Evolutionary conservation across 2,888 invertebrate species (phyloP).

Genomic region (Thelaira solivaga): DNA sequence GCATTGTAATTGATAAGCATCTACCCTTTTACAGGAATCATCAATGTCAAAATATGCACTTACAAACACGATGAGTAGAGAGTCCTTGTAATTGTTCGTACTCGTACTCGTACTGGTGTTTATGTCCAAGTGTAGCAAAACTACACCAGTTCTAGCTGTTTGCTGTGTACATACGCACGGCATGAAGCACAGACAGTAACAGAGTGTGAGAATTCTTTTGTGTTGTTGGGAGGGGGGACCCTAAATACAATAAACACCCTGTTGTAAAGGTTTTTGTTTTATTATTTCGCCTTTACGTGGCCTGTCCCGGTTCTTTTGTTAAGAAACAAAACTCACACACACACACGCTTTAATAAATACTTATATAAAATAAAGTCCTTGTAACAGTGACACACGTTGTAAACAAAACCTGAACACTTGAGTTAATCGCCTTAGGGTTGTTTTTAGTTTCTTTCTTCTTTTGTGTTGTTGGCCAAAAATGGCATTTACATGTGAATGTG

Average conservation of each 20-base stretch:
- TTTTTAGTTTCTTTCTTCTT: slow-evolving; percentile 63
- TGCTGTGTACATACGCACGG: background rate
- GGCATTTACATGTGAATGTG: background rate
- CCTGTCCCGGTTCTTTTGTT: slow-evolving; percentile 16
- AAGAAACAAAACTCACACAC: background rate
- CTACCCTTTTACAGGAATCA: slow-evolving; percentile 65
- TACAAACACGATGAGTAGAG: background rate
- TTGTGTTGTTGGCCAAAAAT: slow-evolving; percentile 8
- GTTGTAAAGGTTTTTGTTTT: slow-evolving; percentile 29
- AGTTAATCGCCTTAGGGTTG: slow-evolving; percentile 75
- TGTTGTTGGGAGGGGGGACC: slow-evolving; percentile 31
- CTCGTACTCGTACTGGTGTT: too few species aligned
- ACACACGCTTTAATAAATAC: background rate
- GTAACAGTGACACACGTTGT: slow-evolving; percentile 63
- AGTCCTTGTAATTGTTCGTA: slow-evolving; percentile 40
- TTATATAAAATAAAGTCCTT: slow-evolving; percentile 60
- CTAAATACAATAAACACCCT: slow-evolving; percentile 52
- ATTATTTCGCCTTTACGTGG: background rate
- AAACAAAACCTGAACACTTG: slow-evolving; percentile 69
- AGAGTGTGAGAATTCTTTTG: slow-evolving; percentile 4
- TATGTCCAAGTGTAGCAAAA: slow-evolving; percentile 15
- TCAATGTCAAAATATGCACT: slow-evolving; percentile 48
- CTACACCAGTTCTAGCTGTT: background rate
- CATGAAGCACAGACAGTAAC: background rate
- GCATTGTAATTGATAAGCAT: slow-evolving; percentile 75